A percentile compares a stretch with the other conserved stretches of the same genome.
phyloP scores from a whole-genome alignment of 92 coral and sea anemone species.

The Chrysogorgia sp. region DNA sequence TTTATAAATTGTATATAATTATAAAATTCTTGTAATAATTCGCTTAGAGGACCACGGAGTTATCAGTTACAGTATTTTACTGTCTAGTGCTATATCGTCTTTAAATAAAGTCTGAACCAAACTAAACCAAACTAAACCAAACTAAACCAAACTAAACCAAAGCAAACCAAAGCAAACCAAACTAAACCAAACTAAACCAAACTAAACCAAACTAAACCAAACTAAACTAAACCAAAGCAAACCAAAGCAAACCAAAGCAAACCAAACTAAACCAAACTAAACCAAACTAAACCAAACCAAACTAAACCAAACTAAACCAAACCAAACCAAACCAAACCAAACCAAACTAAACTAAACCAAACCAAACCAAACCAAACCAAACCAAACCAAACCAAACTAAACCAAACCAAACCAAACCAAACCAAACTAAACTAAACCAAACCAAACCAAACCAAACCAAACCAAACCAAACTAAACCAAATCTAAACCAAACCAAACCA shows the following conservation, averaged over 20 bases:
- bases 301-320: constrained; percentile 15
- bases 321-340: background rate
- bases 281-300: constrained; percentile 21
- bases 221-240: constrained; percentile 16
- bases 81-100: too few relatives aligned
- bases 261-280: constrained; percentile 13
- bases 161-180: constrained; percentile 7
- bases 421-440: constrained; percentile 5
- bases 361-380: constrained; percentile 9
- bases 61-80: too few relatives aligned
- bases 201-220: constrained; percentile 10
- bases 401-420: constrained; percentile 13
- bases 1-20: too few relatives aligned
- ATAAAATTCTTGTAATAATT: too few relatives aligned
- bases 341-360: background rate
- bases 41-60: too few relatives aligned
- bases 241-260: constrained; percentile 21
- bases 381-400: constrained; percentile 15
- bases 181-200: background rate
- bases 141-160: too few relatives aligned
- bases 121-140: too few relatives aligned
- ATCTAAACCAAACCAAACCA: background rate
- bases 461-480: constrained; percentile 12
- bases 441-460: constrained; percentile 20
- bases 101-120: too few relatives aligned